Base-by-base conservation (phyloP, 2,113 vertebrate species). In the Xyliphius kryptos region DNA sequence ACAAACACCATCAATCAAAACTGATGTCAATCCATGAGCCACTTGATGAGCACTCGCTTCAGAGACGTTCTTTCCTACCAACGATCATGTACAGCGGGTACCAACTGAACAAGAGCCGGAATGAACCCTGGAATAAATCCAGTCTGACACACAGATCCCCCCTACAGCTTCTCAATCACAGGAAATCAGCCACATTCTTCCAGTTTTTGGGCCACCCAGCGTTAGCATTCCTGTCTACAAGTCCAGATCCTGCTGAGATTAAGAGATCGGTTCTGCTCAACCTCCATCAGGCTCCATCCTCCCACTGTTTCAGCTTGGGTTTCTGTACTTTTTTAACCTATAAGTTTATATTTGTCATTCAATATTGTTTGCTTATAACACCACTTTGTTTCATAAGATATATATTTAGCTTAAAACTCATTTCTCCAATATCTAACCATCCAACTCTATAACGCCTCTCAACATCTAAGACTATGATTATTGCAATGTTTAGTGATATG, bases 21-120 rank as follows among this genome's bases (percentile, higher is more conserved):
- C 63, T 77, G 81, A 85, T 73, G 82, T 85, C 83, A 81, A 67
- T 85, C 83, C 79, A 60, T 57, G 17, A 58, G 54, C 61, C 37
- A 68, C 54, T 74, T 63, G 58, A 61, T 69, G 63, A 58, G 22
- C 5, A 41, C 72, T 66, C 65, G 73, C 72, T 56, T 48, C 9
- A 2, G 3, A 40, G 66, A 47, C 32, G 19, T 67, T 63, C 65
- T 72, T 71, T 21, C 26, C 7, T 32, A 6, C n/a, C n/a, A n/a
- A n/a, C 26, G 26, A 32, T 32, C 21, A 58, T 22, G 56, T 9
- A 14, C n/a, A 38, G 43, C 41, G 20, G 14, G 49, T 14, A 21
- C 50, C 9, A 15, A n/a, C 21, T 14, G 43, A 64, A 47, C 37
- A 52, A 53, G 61, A 44, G 38, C 53, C 13, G 32, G 59, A 38